phyloP scores from a whole-genome alignment of 1,140 invertebrate genomes.

The Hylaeus anthracinus region DNA sequence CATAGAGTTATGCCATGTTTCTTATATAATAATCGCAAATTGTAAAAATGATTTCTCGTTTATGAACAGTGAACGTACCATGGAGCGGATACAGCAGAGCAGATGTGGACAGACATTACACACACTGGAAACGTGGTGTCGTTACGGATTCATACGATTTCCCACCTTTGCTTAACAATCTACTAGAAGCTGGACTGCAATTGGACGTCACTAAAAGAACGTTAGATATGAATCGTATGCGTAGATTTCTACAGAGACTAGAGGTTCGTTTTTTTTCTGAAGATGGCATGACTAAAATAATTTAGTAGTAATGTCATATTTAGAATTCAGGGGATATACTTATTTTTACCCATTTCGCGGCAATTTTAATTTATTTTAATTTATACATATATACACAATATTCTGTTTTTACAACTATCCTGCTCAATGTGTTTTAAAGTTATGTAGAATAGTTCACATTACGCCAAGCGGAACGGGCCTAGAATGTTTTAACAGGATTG shows the following conservation, averaged over 20 bases:
- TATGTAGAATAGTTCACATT: too few relatives aligned
- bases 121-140: conserved; percentile 59
- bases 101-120: conserved; percentile 64
- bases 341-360: too few relatives aligned
- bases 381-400: too few relatives aligned
- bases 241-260: conserved; percentile 66
- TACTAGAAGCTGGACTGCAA: conserved; percentile 69
- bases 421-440: too few relatives aligned
- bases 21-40: background rate
- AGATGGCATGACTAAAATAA: too few relatives aligned
- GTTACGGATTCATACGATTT: conserved; percentile 62
- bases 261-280: conserved; percentile 49
- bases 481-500: too few relatives aligned
- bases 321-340: too few relatives aligned
- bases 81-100: conserved; percentile 61
- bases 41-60: conserved; percentile 1
- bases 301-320: too few relatives aligned
- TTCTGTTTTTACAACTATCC: too few relatives aligned
- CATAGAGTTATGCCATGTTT: too few relatives aligned
- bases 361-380: too few relatives aligned
- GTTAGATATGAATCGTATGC: conserved; percentile 69
- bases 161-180: conserved; percentile 63
- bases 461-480: too few relatives aligned
- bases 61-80: conserved; percentile 61
- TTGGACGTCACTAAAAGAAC: conserved; percentile 65